A percentile compares a stretch with the other conserved stretches of the same genome.
Evolutionary conservation across 2,888 invertebrate genomes (phyloP).

Genomic region (Aphodius sticticus): DNA sequence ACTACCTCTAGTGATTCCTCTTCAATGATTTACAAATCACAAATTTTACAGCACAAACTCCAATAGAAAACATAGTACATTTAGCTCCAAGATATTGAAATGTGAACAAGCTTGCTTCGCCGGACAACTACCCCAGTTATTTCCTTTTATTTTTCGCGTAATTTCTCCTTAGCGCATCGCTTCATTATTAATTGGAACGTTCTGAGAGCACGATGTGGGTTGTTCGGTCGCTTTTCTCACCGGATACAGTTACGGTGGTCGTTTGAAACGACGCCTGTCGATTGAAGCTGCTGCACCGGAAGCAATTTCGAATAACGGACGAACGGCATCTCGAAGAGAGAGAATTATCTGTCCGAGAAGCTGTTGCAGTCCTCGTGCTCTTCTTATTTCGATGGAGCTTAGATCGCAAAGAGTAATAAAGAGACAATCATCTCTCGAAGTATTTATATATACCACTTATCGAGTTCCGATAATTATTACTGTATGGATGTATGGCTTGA

Average conservation of each 20-base stretch:
- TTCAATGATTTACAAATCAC: no score
- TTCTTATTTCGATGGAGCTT: neutral
- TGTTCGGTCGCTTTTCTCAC: neutral
- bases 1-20: no score
- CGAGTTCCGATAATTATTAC: no score
- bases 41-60: no score
- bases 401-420: neutral
- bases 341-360: neutral
- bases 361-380: neutral
- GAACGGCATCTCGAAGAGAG: neutral
- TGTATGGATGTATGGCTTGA: no score
- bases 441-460: no score
- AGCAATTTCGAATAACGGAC: neutral
- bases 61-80: no score
- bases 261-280: neutral
- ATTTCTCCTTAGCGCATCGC: neutral
- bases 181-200: neutral
- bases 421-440: no score
- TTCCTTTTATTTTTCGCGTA: no score
- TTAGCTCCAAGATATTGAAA: no score
- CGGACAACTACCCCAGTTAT: no score
- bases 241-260: neutral
- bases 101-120: no score
- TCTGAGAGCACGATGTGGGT: neutral
- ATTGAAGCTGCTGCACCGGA: neutral